Conservation (phyloP, 2,888 invertebrate species). For the Cheilosia scutellata region DNA sequence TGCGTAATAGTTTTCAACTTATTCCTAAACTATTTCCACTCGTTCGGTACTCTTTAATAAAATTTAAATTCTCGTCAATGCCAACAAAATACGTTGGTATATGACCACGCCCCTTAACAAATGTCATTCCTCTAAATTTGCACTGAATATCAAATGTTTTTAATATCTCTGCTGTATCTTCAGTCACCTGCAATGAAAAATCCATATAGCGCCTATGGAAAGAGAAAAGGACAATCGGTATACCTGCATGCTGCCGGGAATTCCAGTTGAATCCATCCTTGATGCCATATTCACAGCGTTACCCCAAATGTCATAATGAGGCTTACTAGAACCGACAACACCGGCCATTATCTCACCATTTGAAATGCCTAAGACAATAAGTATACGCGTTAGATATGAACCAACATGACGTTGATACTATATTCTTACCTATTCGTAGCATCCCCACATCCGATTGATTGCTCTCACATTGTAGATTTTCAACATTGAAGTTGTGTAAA, state of each 20-base stretch:
- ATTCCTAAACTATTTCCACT: conserved; percentile 22
- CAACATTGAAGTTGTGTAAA: conserved; percentile 86
- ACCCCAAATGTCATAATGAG: conserved; percentile 98
- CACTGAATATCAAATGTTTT: conserved; percentile 89
- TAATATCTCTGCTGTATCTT: conserved; percentile 89
- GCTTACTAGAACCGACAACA: conserved; percentile 96
- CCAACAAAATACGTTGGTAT: conserved; percentile 90
- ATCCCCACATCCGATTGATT: conserved; percentile 81
- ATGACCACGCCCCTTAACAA: conserved; percentile 88
- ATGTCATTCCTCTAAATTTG: conserved; percentile 88
- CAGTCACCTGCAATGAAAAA: conserved; percentile 86
- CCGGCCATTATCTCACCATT: conserved; percentile 97
- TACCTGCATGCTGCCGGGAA: conserved; percentile 91
- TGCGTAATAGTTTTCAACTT: neutral
- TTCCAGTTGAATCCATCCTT: conserved; percentile 96
- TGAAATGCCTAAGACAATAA: conserved; percentile 88
- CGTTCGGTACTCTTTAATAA: conserved; percentile 80
- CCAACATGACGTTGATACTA: neutral
- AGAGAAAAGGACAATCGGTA: neutral
- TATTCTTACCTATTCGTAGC: conserved; percentile 80
- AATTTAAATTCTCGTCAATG: conserved; percentile 86
- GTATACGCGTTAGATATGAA: neutral
- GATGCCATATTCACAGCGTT: conserved; percentile 98
- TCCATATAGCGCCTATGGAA: neutral
- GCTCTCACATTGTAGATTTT: conserved; percentile 86